Evolutionary conservation across 2,113 vertebrate species (phyloP), one percentile per base, ranked within the genome.

Genomic region (Sceloporus undulatus): DNA sequence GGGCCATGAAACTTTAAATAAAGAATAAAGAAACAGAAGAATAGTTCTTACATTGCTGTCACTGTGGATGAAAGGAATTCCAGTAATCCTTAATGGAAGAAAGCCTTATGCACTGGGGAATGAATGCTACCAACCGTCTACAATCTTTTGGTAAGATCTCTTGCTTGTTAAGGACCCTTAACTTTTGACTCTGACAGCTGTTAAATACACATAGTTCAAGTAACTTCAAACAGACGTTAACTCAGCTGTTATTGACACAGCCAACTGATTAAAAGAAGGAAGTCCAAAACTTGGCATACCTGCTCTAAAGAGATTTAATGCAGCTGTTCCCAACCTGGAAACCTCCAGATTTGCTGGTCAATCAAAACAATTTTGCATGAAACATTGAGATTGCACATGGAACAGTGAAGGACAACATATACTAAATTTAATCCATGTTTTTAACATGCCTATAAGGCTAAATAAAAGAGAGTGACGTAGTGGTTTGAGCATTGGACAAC

Each of bases 211-310:
- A 80, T 25, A 82, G 89, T 56, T 88, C 34, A 89, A 88, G 77
- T 85, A 78, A 89, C 52, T 93, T 23, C 34, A 90, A 89, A 85
- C 5, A 88, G 54, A 89, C 66, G 74, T 74, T 81, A 91, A 91
- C 29, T 84, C 85, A 85, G 90, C 23, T n/a, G n/a, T 70, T 89
- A 91, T n/a, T 87, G 92, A 59, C 19, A 84, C 6, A 66, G 79
- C 38, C 79, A 92, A 78, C 52, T 77, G 66, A 70, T 71, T 85
- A 85, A 52, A 3, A 54, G 23, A 78, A 82, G 85, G 87, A 89
- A 52, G 8, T 4, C 65, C 52, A n/a, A 91, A 92, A 18, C 38
- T 86, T 62, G 23, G 48, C 10, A 27, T 74, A 74, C 14, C 25
- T 52, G 75, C 27, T 86, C 21, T 34, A 75, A 25, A n/a, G 68